Percentiles rank a stretch among this genome's conserved stretches.
Evolutionary conservation across 2,888 invertebrate species (phyloP).

Genomic region (Margaritifera margaritifera): DNA sequence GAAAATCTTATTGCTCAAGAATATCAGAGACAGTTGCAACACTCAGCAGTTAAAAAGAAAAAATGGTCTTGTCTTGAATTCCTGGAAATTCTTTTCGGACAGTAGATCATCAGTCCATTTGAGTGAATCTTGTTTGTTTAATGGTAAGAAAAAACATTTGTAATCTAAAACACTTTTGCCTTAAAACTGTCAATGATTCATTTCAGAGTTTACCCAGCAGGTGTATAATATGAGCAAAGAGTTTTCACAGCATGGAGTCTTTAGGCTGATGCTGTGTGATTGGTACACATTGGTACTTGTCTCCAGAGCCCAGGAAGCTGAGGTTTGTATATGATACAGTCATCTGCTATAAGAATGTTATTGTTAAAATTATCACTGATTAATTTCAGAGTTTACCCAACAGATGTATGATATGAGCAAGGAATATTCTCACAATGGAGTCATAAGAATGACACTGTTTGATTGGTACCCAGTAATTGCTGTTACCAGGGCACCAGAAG

Average conservation of each 20-base stretch:
- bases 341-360: too few relatives aligned
- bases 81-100: too few relatives aligned
- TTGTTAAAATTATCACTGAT: too few relatives aligned
- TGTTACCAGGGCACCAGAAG: slow-evolving; percentile 35
- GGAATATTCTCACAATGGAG: slow-evolving; percentile 48
- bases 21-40: too few relatives aligned
- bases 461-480: slow-evolving; percentile 37
- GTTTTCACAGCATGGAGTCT: slow-evolving; percentile 7
- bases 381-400: slow-evolving; percentile 43
- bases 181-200: neutral
- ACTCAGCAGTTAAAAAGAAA: too few relatives aligned
- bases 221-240: slow-evolving; percentile 6
- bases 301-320: slow-evolving; percentile 15
- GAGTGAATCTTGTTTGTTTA: too few relatives aligned
- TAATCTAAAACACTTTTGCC: neutral
- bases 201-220: slow-evolving; percentile 23
- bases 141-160: too few relatives aligned
- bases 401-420: slow-evolving; percentile 32
- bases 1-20: too few relatives aligned
- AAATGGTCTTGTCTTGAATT: too few relatives aligned
- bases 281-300: slow-evolving; percentile 3
- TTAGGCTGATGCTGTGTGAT: slow-evolving; percentile 15
- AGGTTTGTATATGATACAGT: slow-evolving; percentile 9
- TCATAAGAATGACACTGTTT: slow-evolving; percentile 9
- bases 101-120: too few relatives aligned